Conservation (phyloP, 1,140 invertebrate species). For the Dendrolimus punctatus region DNA sequence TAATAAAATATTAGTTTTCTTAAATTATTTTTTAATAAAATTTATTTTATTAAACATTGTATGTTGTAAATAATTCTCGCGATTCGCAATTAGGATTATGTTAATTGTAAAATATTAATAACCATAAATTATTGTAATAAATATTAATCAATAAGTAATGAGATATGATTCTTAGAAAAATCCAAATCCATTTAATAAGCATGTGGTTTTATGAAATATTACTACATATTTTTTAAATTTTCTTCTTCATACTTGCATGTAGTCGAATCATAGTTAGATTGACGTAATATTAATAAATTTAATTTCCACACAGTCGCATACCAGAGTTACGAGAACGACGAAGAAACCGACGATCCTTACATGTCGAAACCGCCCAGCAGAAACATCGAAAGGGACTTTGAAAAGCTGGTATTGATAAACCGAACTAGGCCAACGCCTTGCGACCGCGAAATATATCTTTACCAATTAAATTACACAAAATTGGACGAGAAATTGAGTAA, state of each 20-base stretch:
- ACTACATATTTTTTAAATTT: slow-evolving; percentile 3
- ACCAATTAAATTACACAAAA: slow-evolving; percentile 54
- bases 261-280: background rate
- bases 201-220: no score
- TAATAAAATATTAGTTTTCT: no score
- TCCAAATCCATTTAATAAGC: no score
- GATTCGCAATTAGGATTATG: no score
- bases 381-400: slow-evolving; percentile 71
- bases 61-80: no score
- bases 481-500: slow-evolving; percentile 53
- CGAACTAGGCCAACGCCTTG: slow-evolving; percentile 85
- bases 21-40: no score
- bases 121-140: no score
- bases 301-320: slow-evolving; percentile 41
- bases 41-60: no score
- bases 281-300: slow-evolving; percentile 1
- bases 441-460: slow-evolving; percentile 77
- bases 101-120: no score
- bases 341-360: slow-evolving; percentile 52
- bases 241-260: slow-evolving; percentile 15
- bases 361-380: slow-evolving; percentile 56
- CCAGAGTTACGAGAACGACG: slow-evolving; percentile 64
- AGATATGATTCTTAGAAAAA: no score
- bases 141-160: no score
- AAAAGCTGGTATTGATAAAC: slow-evolving; percentile 78